Percentiles rank a stretch among this genome's conserved stretches.
Conservation (phyloP, 2,797 vertebrate species). For the Bovichtus variegatus region DNA sequence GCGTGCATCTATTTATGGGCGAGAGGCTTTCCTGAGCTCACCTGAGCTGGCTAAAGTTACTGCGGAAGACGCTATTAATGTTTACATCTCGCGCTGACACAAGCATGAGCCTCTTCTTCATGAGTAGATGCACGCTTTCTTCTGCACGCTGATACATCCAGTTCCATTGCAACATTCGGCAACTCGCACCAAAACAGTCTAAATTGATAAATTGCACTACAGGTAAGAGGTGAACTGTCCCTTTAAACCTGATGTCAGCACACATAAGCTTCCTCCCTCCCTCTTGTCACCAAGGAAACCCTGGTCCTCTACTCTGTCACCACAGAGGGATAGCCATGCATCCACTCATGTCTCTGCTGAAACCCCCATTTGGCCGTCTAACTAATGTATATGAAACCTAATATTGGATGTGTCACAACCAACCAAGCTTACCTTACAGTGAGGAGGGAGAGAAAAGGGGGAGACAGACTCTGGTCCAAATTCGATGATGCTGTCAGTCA, state of each 20-base stretch:
- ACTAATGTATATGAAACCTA: constrained; percentile 10
- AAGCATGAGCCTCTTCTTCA: no score
- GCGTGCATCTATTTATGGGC: no score
- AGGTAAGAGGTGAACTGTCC: no score
- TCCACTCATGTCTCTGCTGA: constrained; percentile 31
- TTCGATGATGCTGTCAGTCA: constrained; percentile 54
- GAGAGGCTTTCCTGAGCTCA: no score
- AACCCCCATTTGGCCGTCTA: constrained; percentile 15
- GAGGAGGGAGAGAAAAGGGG: constrained; percentile 43
- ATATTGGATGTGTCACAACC: neutral
- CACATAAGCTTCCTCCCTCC: constrained; percentile 15
- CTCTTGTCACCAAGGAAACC: constrained; percentile 54
- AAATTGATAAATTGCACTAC: no score
- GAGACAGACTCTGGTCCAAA: constrained; percentile 61
- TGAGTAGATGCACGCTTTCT: no score
- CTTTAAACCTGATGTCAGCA: constrained; percentile 16
- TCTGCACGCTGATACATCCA: no score
- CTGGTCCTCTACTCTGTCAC: constrained; percentile 33
- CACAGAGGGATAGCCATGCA: constrained; percentile 25
- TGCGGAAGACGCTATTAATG: no score
- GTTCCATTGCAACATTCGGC: no score
- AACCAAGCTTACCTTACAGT: constrained; percentile 66
- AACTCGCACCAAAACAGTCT: no score
- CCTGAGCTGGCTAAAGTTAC: no score
- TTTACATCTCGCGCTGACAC: no score